Conservation (phyloP, 2,888 invertebrate species). For the Scaptomyza polygonia region DNA sequence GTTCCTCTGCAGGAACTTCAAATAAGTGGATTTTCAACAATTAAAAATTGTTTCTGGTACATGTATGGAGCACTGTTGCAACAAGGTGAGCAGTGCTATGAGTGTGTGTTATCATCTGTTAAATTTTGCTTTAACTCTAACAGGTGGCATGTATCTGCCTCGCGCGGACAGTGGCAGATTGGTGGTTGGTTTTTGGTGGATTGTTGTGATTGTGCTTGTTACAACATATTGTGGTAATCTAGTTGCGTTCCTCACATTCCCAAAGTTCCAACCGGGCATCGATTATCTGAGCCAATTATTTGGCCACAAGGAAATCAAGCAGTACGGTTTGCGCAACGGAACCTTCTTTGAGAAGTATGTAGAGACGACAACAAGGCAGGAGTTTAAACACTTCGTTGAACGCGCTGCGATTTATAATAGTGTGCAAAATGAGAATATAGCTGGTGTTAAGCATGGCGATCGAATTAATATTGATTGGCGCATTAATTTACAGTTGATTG, state of each 20-base stretch:
- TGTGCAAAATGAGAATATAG: conserved; percentile 85
- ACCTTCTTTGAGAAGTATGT: conserved; percentile 90
- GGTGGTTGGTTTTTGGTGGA: conserved; percentile 96
- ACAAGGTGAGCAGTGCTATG: conserved; percentile 88
- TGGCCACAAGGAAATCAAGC: conserved; percentile 85
- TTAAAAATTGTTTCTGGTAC: conserved; percentile 86
- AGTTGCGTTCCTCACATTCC: conserved; percentile 96
- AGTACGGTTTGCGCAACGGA: conserved; percentile 91
- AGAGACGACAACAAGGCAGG: conserved; percentile 74
- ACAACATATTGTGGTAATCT: conserved; percentile 97
- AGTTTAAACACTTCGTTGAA: conserved; percentile 85
- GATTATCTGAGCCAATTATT: conserved; percentile 84
- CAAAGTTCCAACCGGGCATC: conserved; percentile 86
- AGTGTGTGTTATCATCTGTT: not conserved
- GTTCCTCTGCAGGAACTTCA: conserved; percentile 86
- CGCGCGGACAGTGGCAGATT: conserved; percentile 93
- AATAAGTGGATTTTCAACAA: conserved; percentile 84
- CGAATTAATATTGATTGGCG: conserved; percentile 94
- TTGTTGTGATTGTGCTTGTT: conserved; percentile 93
- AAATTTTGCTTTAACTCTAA: not conserved
- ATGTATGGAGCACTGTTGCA: conserved; percentile 95
- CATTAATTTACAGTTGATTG: conserved; percentile 89
- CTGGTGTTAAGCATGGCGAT: conserved; percentile 87
- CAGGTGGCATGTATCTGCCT: conserved; percentile 94
- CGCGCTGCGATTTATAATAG: conserved; percentile 86